Percentiles rank a stretch among this genome's conserved stretches.
Conservation (phyloP, 2,797 vertebrate genomes). For the Cichlasoma orientale region DNA sequence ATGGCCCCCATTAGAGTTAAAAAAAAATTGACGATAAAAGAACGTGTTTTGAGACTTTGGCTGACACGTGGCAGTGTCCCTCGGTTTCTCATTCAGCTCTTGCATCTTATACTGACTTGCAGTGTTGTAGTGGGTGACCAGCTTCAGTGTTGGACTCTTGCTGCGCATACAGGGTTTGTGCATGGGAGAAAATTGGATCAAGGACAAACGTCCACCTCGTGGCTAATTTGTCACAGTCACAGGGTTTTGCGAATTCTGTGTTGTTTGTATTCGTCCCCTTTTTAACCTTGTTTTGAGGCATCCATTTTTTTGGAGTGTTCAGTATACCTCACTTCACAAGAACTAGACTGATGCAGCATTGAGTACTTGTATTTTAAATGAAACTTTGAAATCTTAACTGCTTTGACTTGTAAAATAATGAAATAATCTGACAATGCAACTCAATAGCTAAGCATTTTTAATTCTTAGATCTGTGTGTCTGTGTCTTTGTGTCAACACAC, state of each 20-base stretch:
- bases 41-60: background rate
- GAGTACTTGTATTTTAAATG: background rate
- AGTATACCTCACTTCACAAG: slow-evolving; percentile 11
- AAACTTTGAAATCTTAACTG: background rate
- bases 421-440: background rate
- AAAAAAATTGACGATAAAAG: background rate
- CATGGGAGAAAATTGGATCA: slow-evolving; percentile 22
- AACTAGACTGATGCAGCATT: background rate
- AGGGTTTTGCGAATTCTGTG: slow-evolving; percentile 39
- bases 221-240: slow-evolving; percentile 38
- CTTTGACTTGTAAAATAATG: background rate
- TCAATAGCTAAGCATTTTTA: background rate
- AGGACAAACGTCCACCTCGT: slow-evolving; percentile 60
- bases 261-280: slow-evolving; percentile 58
- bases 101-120: background rate
- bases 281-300: slow-evolving; percentile 69
- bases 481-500: background rate
- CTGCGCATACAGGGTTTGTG: background rate
- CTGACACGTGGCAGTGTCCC: background rate
- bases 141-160: background rate
- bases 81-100: background rate
- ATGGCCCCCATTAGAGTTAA: background rate
- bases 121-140: background rate
- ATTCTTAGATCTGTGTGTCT: background rate
- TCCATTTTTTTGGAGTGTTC: slow-evolving; percentile 12